Conservation (phyloP, 2,113 vertebrate species). For the Cichladusa arquata region DNA sequence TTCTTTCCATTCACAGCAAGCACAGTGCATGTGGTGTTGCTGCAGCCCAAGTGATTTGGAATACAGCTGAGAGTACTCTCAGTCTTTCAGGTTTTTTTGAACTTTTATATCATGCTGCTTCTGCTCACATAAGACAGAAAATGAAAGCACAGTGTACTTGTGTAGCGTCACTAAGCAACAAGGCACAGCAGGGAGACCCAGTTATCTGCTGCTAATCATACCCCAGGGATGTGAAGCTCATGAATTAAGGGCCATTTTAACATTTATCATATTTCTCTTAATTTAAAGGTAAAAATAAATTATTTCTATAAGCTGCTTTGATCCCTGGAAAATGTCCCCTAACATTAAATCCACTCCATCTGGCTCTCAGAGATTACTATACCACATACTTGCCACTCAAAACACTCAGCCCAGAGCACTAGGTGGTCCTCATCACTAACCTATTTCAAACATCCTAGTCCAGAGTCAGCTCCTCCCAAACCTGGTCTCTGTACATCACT, state of each 20-base stretch:
- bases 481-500: neutral
- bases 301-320: slow-evolving; percentile 44
- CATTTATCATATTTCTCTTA: slow-evolving; percentile 48
- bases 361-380: slow-evolving; percentile 8
- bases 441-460: neutral
- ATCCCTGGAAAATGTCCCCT: slow-evolving; percentile 10
- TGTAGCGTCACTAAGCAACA: slow-evolving; percentile 1
- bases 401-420: neutral
- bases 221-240: neutral
- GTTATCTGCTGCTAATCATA: slow-evolving; percentile 53
- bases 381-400: neutral
- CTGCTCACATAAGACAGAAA: slow-evolving; percentile 18
- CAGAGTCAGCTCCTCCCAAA: neutral
- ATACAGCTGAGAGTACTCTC: neutral
- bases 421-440: neutral
- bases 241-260: slow-evolving; percentile 37
- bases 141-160: slow-evolving; percentile 1
- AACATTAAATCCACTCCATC: slow-evolving; percentile 5
- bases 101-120: neutral
- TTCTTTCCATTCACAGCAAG: neutral
- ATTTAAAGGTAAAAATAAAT: slow-evolving; percentile 52
- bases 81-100: neutral
- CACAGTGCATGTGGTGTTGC: fast-evolving
- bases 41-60: neutral
- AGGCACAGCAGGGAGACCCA: slow-evolving; percentile 24